Base-by-base conservation (phyloP, 2,113 vertebrate species). In the Girardinichthys multiradiatus region DNA sequence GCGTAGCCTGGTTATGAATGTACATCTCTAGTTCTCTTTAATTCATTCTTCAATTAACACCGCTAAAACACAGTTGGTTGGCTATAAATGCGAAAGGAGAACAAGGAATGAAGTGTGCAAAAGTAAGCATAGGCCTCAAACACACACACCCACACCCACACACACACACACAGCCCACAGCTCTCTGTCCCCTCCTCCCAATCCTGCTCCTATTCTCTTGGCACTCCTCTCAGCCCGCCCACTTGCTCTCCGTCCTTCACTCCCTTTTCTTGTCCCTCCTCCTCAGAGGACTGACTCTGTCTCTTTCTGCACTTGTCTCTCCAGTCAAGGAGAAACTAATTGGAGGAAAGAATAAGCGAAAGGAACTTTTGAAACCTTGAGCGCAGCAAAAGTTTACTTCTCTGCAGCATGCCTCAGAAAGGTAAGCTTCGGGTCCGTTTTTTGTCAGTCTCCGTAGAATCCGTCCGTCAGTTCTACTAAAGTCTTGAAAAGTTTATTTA, bases 401-500 rank as follows among this genome's bases (percentile, higher is more conserved):
- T 76, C 73, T 74, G 19, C 93, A 96, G 90, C 91, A 98, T 99
- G 97, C 96, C 96, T 93, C 96, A 95, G 91, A 95, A 98, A 98
- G 98, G 97, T 99, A 95, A 83, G 82, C 59, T 62, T 21, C 1
- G 64, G 30, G 66, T 35, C 51, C 57, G 48, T 51, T 10, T 11
- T 33, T 10, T 28, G 17, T 19, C 15, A 9, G 8, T 29, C 35
- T 61, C 63, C 27, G 61, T 19, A 28, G 33, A 21, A 19, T 59
- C 42, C 6, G 26, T 27, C 37, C 31, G 37, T 27, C 13, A 35
- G 8, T n/a, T n/a, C 48, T 54, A 10, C 48, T n/a, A 1, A 24
- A 24, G 10, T 21, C 48, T 45, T 45, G 15, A 19, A 51, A 8
- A n/a, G 48, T n/a, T 51, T 35, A 35, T 5, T 35, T 35, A 35